A percentile compares a stretch with the other conserved stretches of the same genome.
Evolutionary conservation across 2,797 vertebrate genomes (phyloP).

Genomic region (Alfaro cultratus): DNA sequence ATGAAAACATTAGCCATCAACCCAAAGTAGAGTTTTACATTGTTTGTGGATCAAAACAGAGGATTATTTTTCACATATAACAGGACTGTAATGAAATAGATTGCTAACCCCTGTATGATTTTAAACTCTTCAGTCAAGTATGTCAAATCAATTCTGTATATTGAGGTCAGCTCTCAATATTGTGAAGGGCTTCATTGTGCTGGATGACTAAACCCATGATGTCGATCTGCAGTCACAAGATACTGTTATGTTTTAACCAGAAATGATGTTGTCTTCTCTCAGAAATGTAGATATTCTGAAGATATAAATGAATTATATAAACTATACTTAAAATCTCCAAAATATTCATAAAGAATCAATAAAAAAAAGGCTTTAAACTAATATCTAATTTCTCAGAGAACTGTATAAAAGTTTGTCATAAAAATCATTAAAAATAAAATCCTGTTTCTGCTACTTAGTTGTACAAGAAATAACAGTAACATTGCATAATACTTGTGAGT

Average conservation of each 20-base stretch:
- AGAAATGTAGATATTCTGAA: conserved; percentile 50
- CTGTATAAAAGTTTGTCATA: not conserved
- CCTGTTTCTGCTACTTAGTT: not conserved
- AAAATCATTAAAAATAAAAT: not conserved
- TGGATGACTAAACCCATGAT: conserved; percentile 50
- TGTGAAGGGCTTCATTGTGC: conserved; percentile 66
- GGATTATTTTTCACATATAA: not conserved
- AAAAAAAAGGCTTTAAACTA: not conserved
- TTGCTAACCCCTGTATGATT: not conserved
- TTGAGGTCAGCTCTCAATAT: conserved; percentile 19
- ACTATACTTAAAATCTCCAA: conserved; percentile 24
- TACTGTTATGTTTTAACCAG: conserved; percentile 37
- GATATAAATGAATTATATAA: not conserved
- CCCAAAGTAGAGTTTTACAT: not conserved
- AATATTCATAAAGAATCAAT: not conserved
- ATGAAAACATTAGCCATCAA: conserved; percentile 1
- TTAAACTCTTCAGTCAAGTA: conserved; percentile 9
- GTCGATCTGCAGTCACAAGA: conserved; percentile 68
- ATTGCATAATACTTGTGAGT: not conserved
- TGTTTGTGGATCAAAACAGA: not conserved
- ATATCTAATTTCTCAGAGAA: not conserved
- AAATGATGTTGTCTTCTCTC: conserved; percentile 43
- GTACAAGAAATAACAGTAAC: not conserved
- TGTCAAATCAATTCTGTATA: conserved; percentile 32
- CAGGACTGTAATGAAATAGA: not conserved